Evolutionary conservation across 2,797 vertebrate species (phyloP).

Genomic region (Chelon auratus): DNA sequence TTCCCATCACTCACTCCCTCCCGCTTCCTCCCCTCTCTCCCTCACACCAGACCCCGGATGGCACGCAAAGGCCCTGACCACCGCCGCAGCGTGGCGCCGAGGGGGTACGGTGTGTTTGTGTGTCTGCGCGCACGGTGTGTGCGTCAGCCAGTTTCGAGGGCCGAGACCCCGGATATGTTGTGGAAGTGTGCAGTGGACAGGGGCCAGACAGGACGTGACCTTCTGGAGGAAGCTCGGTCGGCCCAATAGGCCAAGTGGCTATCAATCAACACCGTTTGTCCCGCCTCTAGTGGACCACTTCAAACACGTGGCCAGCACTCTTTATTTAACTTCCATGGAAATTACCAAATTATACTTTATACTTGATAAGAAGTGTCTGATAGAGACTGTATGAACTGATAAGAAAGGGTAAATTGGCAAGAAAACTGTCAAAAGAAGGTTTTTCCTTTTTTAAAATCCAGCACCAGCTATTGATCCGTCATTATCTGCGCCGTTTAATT

Average conservation of each 20-base stretch:
- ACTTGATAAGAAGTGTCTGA: constrained; percentile 2
- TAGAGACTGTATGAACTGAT: not conserved
- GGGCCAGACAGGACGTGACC: constrained; percentile 87
- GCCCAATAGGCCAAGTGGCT: constrained; percentile 77
- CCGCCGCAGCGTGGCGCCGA: constrained; percentile 75
- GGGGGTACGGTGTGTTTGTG: constrained; percentile 46
- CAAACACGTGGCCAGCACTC: constrained; percentile 66
- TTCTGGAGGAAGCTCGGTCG: constrained; percentile 75
- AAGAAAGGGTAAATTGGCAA: not conserved
- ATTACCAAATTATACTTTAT: constrained; percentile 22
- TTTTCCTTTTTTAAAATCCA: not conserved
- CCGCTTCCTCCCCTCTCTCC: constrained; percentile 34
- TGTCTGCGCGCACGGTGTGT: constrained; percentile 33
- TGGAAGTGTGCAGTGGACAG: constrained; percentile 86
- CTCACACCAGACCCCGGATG: constrained; percentile 61
- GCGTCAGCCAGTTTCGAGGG: constrained; percentile 58
- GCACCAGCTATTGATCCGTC: not conserved
- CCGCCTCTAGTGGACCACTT: constrained; percentile 71
- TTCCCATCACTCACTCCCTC: constrained; percentile 52
- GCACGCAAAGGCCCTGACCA: constrained; percentile 76
- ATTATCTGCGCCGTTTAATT: constrained; percentile 39
- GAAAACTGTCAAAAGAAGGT: not conserved
- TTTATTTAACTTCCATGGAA: constrained; percentile 41
- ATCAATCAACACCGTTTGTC: constrained; percentile 79
- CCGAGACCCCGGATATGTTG: constrained; percentile 83